Conservation (phyloP, 2,888 invertebrate genomes). For the Punctoribates punctum region DNA sequence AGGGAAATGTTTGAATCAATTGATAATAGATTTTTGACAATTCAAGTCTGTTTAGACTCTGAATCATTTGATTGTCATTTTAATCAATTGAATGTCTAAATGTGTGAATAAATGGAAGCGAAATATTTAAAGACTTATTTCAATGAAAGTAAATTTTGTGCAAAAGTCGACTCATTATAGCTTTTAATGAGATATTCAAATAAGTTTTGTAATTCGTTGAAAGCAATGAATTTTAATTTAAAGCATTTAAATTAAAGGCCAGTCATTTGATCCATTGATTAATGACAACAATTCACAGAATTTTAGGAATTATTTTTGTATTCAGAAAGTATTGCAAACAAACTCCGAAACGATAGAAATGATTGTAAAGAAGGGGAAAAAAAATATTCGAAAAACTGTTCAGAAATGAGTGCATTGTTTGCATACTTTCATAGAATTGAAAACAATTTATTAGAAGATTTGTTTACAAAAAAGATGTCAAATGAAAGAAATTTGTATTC, state of each 20-base stretch:
- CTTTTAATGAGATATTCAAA: no score
- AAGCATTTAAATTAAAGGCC: no score
- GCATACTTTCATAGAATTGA: neutral
- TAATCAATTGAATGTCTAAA: neutral
- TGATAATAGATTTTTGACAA: neutral
- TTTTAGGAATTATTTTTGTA: neutral
- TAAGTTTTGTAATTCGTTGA: no score
- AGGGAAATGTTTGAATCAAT: neutral
- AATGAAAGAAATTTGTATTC: neutral
- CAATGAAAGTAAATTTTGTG: neutral
- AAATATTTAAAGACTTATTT: neutral
- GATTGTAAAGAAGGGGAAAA: neutral
- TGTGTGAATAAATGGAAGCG: neutral
- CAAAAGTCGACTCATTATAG: neutral
- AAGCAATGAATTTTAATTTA: no score
- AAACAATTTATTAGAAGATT: neutral
- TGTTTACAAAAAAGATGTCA: neutral
- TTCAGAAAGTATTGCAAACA: neutral
- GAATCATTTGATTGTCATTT: constrained; percentile 11
- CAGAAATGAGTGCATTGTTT: neutral
- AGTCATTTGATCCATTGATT: no score
- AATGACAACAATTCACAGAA: no score
- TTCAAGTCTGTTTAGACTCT: neutral
- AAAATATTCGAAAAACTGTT: neutral
- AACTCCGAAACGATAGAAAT: neutral